Evolutionary conservation across 1,140 invertebrate genomes (phyloP).

Genomic region (Drosophila neocordata): DNA sequence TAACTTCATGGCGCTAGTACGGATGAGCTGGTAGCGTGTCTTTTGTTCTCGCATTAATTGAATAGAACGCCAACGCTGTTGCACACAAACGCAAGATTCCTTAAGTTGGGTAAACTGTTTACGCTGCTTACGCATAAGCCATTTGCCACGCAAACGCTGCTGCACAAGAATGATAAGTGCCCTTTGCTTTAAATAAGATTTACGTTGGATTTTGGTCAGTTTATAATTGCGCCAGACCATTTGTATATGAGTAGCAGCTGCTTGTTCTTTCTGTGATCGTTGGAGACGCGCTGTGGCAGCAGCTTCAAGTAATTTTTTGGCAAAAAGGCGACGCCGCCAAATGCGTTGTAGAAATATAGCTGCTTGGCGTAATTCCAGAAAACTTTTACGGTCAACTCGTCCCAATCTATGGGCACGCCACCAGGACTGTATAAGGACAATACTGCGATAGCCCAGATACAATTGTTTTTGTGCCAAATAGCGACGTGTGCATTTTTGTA

Average conservation of each 20-base stretch:
- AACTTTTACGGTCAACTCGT: slow-evolving; percentile 51
- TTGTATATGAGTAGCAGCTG: slow-evolving; percentile 67
- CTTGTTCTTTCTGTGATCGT: slow-evolving; percentile 48
- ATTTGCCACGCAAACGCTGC: slow-evolving; percentile 65
- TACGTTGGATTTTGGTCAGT: slow-evolving; percentile 26
- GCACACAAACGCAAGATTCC: slow-evolving; percentile 79
- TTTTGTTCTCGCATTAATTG: slow-evolving; percentile 41
- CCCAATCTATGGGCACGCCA: slow-evolving; percentile 73
- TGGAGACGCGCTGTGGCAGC: slow-evolving; percentile 51
- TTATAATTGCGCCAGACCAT: slow-evolving; percentile 47
- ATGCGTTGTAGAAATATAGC: slow-evolving; percentile 62
- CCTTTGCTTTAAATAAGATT: slow-evolving; percentile 33
- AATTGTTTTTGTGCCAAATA: slow-evolving; percentile 83
- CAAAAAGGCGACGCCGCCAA: slow-evolving; percentile 56
- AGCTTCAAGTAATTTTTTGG: slow-evolving; percentile 47
- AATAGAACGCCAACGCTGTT: slow-evolving; percentile 83
- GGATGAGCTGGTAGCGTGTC: slow-evolving; percentile 50
- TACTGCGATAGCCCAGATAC: slow-evolving; percentile 52
- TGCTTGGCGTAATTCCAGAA: slow-evolving; percentile 39
- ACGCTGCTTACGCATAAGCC: slow-evolving; percentile 38
- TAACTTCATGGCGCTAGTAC: slow-evolving; percentile 5
- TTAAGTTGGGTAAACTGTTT: slow-evolving; percentile 58
- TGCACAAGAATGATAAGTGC: slow-evolving; percentile 50
- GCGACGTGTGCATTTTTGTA: slow-evolving; percentile 85
- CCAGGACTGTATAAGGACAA: slow-evolving; percentile 81